phyloP scores from a whole-genome alignment of 2,888 invertebrate genomes.

The Eupithecia subumbrata region DNA sequence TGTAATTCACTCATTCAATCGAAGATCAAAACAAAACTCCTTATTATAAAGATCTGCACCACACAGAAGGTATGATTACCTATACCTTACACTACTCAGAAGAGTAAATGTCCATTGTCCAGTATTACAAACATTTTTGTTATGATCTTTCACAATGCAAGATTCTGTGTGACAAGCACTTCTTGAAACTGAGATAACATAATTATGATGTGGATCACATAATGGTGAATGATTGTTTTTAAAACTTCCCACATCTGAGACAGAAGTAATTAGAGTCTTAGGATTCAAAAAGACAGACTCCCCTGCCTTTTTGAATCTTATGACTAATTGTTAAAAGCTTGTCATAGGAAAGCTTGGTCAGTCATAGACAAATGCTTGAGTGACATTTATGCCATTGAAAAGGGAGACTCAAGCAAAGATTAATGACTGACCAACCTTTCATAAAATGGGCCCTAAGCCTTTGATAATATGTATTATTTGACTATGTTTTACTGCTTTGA shows the following conservation, averaged over 20 bases:
- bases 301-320: too few relatives aligned
- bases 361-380: too few relatives aligned
- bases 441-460: too few relatives aligned
- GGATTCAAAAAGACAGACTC: too few relatives aligned
- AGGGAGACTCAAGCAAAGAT: too few relatives aligned
- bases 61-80: background rate
- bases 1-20: background rate
- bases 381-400: too few relatives aligned
- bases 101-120: constrained; percentile 37
- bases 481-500: too few relatives aligned
- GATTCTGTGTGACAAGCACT: constrained; percentile 27
- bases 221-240: background rate
- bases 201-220: background rate
- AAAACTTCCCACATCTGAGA: background rate
- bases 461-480: too few relatives aligned
- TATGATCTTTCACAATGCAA: constrained; percentile 34
- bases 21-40: background rate
- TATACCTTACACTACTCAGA: constrained; percentile 23
- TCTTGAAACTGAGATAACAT: constrained; percentile 24
- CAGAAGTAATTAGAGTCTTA: background rate
- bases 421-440: too few relatives aligned
- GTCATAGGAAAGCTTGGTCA: too few relatives aligned
- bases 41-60: background rate
- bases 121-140: constrained; percentile 37
- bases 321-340: too few relatives aligned